phyloP scores from a whole-genome alignment of 2,797 vertebrate species.

The Adelosebastes latens region DNA sequence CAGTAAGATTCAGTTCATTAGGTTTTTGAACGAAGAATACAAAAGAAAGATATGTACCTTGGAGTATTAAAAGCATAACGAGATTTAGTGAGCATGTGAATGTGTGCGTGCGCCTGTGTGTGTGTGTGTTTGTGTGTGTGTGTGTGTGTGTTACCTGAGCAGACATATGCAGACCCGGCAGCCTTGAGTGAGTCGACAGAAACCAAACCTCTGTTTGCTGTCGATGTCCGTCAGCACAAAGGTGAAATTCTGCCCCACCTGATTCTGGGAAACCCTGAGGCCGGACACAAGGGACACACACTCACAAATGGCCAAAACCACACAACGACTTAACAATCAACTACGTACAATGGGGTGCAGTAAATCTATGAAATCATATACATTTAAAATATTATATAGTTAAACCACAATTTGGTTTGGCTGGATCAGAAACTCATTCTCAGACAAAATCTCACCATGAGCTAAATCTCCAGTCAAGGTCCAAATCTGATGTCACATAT shows the following conservation, averaged over 20 bases:
- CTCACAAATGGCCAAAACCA: neutral
- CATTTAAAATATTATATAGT: neutral
- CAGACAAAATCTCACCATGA: conserved; percentile 15
- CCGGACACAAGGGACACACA: conserved; percentile 11
- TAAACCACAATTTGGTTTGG: neutral
- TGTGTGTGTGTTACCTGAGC: conserved; percentile 87
- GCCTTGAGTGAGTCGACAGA: conserved; percentile 94
- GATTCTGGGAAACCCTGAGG: conserved; percentile 89
- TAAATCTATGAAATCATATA: neutral
- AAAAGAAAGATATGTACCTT: neutral
- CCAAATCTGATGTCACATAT: conserved; percentile 40
- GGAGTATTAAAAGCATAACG: neutral
- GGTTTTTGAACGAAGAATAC: neutral
- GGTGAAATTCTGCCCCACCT: conserved; percentile 97
- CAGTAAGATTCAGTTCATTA: neutral
- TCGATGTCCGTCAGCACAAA: conserved; percentile 98
- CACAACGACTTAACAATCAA: neutral
- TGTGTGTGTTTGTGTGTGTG: conserved; percentile 32
- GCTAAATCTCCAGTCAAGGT: conserved; percentile 16
- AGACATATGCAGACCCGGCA: conserved; percentile 94
- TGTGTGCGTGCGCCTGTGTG: neutral
- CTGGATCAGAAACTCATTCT: conserved; percentile 11
- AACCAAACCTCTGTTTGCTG: conserved; percentile 96
- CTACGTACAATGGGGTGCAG: neutral
- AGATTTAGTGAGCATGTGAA: neutral